These are phyloP conservation scores for Zaprionus nigranus DNA, from an alignment of 1,140 invertebrate genomes.

Conservation along the genomic window DNA sequence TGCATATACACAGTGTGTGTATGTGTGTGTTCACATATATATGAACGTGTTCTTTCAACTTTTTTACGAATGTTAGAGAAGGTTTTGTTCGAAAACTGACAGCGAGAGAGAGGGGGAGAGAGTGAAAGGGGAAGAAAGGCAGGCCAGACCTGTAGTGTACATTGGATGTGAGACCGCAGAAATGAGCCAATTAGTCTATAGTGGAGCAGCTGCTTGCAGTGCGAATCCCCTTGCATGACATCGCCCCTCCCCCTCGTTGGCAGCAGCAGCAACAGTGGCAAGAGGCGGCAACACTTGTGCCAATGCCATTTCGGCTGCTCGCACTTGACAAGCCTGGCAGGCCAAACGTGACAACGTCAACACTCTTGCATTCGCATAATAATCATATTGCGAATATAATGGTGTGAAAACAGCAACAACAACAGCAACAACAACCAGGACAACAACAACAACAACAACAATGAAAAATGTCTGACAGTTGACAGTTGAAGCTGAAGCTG, in stretches of 20 bases:
- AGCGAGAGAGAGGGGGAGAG: not conserved
- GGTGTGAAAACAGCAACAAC: slow-evolving; percentile 74
- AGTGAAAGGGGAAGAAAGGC: not conserved
- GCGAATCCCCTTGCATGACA: not conserved
- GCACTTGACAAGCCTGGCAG: slow-evolving; percentile 70
- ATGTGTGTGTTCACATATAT: not conserved
- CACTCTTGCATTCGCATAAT: slow-evolving; percentile 79
- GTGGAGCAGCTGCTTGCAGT: slow-evolving; percentile 36
- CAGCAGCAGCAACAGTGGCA: slow-evolving; percentile 6
- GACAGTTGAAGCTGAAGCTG: slow-evolving; percentile 69
- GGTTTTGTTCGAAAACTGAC: not conserved
- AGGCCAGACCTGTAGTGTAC: slow-evolving; percentile 1
- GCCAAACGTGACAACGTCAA: slow-evolving; percentile 78
- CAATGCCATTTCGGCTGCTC: slow-evolving; percentile 48
- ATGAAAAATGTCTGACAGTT: slow-evolving; percentile 65
- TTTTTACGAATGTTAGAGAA: not conserved
- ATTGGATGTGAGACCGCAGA: slow-evolving; percentile 24
- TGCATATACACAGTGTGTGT: not conserved
- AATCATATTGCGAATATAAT: slow-evolving; percentile 81
- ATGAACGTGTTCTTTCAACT: not conserved
- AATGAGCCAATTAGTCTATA: slow-evolving; percentile 67
- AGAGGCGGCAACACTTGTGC: slow-evolving; percentile 28
- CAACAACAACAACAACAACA: slow-evolving; percentile 24
- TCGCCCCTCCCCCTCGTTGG: not conserved
- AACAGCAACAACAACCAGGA: slow-evolving; percentile 46